Conservation (phyloP, 1,140 invertebrate species). For the Drosophila burlai region DNA sequence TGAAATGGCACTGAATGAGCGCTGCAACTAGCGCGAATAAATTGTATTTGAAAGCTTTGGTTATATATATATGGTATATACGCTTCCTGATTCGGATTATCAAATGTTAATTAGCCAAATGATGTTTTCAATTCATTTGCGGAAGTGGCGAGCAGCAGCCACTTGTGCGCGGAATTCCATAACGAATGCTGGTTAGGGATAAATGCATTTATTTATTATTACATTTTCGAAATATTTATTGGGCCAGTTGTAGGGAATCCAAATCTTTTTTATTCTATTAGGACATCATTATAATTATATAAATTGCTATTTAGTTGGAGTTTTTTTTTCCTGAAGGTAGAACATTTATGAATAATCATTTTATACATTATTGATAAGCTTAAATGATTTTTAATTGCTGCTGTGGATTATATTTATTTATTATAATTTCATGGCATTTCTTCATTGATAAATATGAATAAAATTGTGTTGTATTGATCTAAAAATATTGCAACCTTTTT, state of each 20-base stretch:
- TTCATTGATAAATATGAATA: neutral
- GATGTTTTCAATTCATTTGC: constrained; percentile 26
- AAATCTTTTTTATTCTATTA: neutral
- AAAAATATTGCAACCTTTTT: neutral
- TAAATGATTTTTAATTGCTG: neutral
- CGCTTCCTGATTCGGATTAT: constrained; percentile 18
- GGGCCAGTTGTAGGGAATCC: neutral
- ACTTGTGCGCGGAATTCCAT: neutral
- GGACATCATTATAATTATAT: neutral
- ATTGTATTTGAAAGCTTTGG: constrained; percentile 34
- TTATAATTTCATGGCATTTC: neutral
- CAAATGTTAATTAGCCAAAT: constrained; percentile 46
- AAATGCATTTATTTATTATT: neutral
- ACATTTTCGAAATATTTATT: constrained; percentile 8
- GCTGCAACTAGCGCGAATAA: constrained; percentile 13
- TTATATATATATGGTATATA: neutral
- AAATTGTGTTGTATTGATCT: neutral
- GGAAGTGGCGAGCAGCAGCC: constrained; percentile 12
- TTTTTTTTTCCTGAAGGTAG: neutral
- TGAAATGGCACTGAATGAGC: constrained; percentile 34
- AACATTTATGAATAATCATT: neutral
- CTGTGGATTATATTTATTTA: neutral
- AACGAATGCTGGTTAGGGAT: too few species aligned
- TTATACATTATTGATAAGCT: neutral
- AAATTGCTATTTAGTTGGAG: too few species aligned